Evolutionary conservation across 2,113 vertebrate genomes (phyloP).

Genomic region (Neodon shergylaensis): DNA sequence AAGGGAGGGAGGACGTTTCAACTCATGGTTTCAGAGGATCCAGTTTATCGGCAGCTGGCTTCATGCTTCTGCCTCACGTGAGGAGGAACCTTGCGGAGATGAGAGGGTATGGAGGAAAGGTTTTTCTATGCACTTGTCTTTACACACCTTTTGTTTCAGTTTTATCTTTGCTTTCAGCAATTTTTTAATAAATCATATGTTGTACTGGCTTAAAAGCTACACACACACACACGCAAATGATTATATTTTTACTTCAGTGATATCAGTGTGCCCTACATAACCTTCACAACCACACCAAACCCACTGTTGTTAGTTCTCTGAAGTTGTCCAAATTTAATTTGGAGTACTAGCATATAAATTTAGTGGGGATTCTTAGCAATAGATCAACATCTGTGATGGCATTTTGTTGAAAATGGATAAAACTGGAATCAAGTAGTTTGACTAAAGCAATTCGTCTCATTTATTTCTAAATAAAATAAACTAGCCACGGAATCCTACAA

Average conservation of each 20-base stretch:
- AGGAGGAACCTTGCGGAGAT: not conserved
- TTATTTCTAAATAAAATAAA: not conserved
- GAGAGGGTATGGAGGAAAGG: not conserved
- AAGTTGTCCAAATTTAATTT: not conserved
- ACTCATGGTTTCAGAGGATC: not conserved
- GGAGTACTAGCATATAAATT: not conserved
- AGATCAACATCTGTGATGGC: not conserved
- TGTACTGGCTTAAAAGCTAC: not conserved
- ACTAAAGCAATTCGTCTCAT: not conserved
- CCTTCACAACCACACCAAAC: not conserved
- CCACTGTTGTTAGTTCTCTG: not conserved
- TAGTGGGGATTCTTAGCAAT: not conserved
- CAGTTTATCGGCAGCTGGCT: not conserved
- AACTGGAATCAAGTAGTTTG: not conserved
- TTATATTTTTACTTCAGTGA: not conserved
- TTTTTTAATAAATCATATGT: not conserved
- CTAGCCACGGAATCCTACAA: not conserved
- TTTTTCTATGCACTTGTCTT: not conserved
- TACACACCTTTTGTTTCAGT: not conserved
- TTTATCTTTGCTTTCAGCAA: not conserved
- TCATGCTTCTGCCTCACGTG: not conserved
- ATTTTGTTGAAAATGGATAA: not conserved
- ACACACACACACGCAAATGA: too few relatives aligned
- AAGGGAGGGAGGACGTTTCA: not conserved
- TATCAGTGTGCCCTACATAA: not conserved